These are phyloP conservation scores for Meloidogyne floridensis DNA, from an alignment of 1,140 invertebrate species.

Conservation along the genomic window DNA sequence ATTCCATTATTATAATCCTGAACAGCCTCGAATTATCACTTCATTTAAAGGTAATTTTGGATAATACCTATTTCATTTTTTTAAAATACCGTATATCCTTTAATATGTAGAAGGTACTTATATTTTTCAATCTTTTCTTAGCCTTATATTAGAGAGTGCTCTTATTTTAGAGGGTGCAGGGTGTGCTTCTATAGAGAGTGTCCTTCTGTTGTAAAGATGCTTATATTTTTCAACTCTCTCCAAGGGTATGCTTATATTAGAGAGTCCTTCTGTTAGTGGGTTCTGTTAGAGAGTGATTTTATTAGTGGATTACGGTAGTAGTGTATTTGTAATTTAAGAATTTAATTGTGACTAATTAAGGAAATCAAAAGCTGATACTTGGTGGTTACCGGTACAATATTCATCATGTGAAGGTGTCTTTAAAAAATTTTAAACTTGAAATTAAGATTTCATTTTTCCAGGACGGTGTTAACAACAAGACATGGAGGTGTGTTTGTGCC, in stretches of 20 bases:
- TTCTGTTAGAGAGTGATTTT: neutral
- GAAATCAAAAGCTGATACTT: slow-evolving; percentile 58
- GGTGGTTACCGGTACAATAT: slow-evolving; percentile 60
- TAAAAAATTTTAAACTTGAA: neutral
- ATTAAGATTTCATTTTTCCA: slow-evolving; percentile 37
- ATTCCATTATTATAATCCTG: slow-evolving; percentile 47
- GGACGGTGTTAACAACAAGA: slow-evolving; percentile 49
- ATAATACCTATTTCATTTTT: neutral
- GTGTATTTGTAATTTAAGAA: no score
- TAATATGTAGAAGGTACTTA: no score
- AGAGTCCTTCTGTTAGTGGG: no score
- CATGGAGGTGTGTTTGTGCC: slow-evolving; percentile 58
- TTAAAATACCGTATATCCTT: neutral
- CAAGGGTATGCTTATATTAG: neutral
- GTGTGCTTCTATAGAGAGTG: no score
- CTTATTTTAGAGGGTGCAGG: no score
- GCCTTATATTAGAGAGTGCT: no score
- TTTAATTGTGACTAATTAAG: slow-evolving; percentile 26
- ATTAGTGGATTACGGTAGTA: neutral
- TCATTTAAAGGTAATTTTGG: slow-evolving; percentile 52
- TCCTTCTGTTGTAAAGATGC: no score
- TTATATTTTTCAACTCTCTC: no score
- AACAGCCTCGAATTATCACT: slow-evolving; percentile 48
- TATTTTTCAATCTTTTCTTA: no score
- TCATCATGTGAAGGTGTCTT: slow-evolving; percentile 41